Evolutionary conservation across 2,888 invertebrate species (phyloP).

Genomic region (Drosophila kambysellisi): DNA sequence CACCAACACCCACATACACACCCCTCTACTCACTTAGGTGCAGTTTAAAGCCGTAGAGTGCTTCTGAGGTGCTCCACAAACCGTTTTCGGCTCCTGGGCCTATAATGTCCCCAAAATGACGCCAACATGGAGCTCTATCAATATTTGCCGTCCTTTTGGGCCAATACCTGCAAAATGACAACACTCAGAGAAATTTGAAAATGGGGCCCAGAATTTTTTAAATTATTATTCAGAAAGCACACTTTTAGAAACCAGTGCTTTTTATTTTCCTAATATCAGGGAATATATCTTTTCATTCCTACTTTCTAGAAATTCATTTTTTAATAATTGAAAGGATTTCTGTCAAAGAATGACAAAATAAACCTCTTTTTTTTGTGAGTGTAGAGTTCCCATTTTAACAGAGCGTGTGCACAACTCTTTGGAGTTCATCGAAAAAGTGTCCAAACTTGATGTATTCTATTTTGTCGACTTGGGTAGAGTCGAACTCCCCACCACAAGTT

Average conservation of each 20-base stretch:
- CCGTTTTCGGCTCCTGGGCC: slow-evolving; percentile 41
- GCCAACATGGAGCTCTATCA: slow-evolving; percentile 31
- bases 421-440: slow-evolving; percentile 36
- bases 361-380: neutral
- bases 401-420: slow-evolving; percentile 6
- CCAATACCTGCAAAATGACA: slow-evolving; percentile 16
- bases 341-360: neutral
- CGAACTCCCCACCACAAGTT: slow-evolving; percentile 38
- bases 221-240: neutral
- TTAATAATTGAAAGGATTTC: neutral
- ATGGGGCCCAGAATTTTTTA: neutral
- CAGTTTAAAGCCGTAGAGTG: slow-evolving; percentile 56
- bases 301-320: neutral
- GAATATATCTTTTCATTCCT: neutral
- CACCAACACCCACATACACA: slow-evolving; percentile 14
- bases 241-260: neutral
- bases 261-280: too few species aligned
- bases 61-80: slow-evolving; percentile 39
- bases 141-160: slow-evolving; percentile 48
- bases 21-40: slow-evolving; percentile 25
- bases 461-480: slow-evolving; percentile 12
- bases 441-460: slow-evolving; percentile 38
- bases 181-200: neutral
- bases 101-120: slow-evolving; percentile 54
- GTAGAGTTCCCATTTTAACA: neutral